Evolutionary conservation across 2,888 invertebrate species (phyloP).

Genomic region (Hyles lineata): DNA sequence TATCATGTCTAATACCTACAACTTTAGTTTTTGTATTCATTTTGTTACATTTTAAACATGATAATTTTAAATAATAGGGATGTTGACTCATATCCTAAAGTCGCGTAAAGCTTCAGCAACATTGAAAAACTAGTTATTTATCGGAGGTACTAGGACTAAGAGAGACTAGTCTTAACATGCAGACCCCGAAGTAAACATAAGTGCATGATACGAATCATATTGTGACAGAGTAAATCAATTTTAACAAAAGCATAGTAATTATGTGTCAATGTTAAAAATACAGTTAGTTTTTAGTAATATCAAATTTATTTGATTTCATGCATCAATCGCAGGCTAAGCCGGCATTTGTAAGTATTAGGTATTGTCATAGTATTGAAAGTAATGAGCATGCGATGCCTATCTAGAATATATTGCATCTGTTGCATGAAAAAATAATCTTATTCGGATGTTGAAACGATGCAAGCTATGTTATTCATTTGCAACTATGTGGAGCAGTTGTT

Average conservation of each 20-base stretch:
- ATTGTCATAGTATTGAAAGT: slow-evolving; percentile 35
- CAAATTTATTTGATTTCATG: slow-evolving; percentile 67
- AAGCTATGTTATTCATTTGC: neutral
- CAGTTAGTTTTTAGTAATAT: slow-evolving; percentile 26
- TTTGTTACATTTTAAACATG: too few relatives aligned
- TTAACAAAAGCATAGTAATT: neutral
- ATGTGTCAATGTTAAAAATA: neutral
- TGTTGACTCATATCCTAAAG: too few relatives aligned
- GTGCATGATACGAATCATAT: too few relatives aligned
- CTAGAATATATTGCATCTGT: slow-evolving; percentile 20
- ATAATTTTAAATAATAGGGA: too few relatives aligned
- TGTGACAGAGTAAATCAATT: too few relatives aligned
- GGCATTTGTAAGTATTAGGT: slow-evolving; percentile 70
- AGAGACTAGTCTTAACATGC: too few relatives aligned
- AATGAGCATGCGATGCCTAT: slow-evolving; percentile 40
- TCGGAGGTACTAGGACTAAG: too few relatives aligned
- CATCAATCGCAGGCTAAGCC: slow-evolving; percentile 74
- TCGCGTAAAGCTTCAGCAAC: too few relatives aligned
- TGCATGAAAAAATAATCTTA: slow-evolving; percentile 26
- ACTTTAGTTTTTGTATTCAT: slow-evolving; percentile 15
- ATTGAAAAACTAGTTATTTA: too few relatives aligned
- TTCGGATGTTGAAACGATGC: too few relatives aligned
- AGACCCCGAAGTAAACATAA: too few relatives aligned
- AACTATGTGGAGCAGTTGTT: neutral
- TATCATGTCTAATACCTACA: too few relatives aligned